Base-by-base conservation (phyloP, 2,888 invertebrate genomes). In the Acleris literana region DNA sequence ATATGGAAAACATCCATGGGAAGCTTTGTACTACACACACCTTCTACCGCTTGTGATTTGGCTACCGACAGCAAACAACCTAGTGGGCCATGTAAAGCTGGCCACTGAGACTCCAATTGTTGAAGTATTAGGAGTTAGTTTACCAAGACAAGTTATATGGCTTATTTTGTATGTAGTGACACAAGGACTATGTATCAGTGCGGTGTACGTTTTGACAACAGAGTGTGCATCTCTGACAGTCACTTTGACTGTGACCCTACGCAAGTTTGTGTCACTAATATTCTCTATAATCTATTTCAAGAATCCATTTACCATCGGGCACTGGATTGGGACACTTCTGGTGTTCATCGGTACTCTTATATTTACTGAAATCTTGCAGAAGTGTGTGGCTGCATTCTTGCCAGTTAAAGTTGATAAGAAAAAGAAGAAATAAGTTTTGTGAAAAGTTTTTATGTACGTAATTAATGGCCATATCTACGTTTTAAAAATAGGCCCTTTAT, bases 261-360 rank as follows among this genome's bases (percentile, higher is more conserved):
- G 99, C 58, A 99, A 99, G 89, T 99, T 99, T 82, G 94, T 97
- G 43, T 99, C 99, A 0, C 92, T 99, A 46, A 86, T 99, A n/a
- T 96, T 99, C 82, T 99, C 99, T 0, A 98, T 99, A 74, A 76
- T 97, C 57, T 98, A 99, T 86, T 99, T 99, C 83, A 94, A 95
- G 76, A 99, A 99, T 93, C 96, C 97, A 0, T 99, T 99, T 81
- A 99, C 99, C 0, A 9, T 95, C 0, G 94, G 95, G 54, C 99
- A 99, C 83, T 98, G 99, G 97, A 78, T 97, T 48, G 99, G 99
- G 5, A 97, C 99, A 0, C 77, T 94, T 1, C 87, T 98, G 52
- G 99, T 99, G 1, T 99, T 99, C 84, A 85, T 95, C 2, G 99
- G 99, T 4, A 99, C 99, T 0, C 88, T 98, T 66, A 95, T 99